Conservation (phyloP, 2,888 invertebrate genomes). For the Scaptodrosophila latifasciaeformis region DNA sequence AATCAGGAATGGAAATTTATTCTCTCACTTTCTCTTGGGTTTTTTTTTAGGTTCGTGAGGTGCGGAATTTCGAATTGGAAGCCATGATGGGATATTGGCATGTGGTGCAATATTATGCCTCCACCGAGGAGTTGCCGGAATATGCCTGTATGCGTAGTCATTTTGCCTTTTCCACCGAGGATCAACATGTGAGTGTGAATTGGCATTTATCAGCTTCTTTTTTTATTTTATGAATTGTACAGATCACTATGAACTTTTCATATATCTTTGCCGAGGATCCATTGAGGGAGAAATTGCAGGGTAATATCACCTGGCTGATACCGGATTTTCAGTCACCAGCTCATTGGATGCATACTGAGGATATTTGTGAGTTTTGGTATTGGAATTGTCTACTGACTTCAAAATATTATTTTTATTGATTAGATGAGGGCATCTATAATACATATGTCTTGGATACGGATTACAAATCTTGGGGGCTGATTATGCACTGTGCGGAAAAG, state of each 20-base stretch:
- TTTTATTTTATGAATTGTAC: constrained; percentile 43
- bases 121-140: constrained; percentile 88
- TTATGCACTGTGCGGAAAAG: constrained; percentile 92
- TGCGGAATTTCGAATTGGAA: constrained; percentile 85
- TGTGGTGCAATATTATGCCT: constrained; percentile 91
- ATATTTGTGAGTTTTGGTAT: constrained; percentile 87
- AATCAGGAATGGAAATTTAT: no score
- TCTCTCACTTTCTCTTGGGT: no score
- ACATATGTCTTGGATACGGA: constrained; percentile 91
- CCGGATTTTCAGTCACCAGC: constrained; percentile 84
- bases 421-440: constrained; percentile 91
- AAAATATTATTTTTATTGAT: constrained; percentile 7
- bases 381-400: no score
- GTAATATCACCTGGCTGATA: constrained; percentile 91
- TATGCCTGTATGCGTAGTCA: constrained; percentile 89
- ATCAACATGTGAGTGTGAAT: constrained; percentile 71
- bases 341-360: constrained; percentile 91
- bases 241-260: constrained; percentile 91
- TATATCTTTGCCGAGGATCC: constrained; percentile 91
- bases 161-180: constrained; percentile 72
- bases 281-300: constrained; percentile 84
- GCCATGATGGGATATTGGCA: constrained; percentile 89
- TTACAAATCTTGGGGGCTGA: constrained; percentile 86
- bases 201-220: background rate
- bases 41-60: constrained; percentile 81